Evolutionary conservation across 2,113 vertebrate genomes (phyloP).

Genomic region (Electrona antarctica): DNA sequence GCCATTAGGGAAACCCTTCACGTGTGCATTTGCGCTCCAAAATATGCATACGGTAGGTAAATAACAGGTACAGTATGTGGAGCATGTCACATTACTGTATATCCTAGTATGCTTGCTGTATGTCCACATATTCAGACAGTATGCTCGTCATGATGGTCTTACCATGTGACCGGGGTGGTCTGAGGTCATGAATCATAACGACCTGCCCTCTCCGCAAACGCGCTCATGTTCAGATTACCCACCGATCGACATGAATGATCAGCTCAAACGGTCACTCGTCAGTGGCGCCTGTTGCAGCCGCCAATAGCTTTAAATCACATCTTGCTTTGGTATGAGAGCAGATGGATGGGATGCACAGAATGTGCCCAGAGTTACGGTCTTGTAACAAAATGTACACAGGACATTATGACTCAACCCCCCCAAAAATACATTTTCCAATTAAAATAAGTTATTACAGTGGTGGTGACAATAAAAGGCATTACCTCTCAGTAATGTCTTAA

Average conservation of each 20-base stretch:
- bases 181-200: neutral
- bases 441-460: slow-evolving; percentile 44
- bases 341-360: neutral
- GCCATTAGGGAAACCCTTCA: neutral
- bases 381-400: neutral
- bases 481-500: slow-evolving; percentile 56
- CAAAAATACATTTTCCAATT: slow-evolving; percentile 36
- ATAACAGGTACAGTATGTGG: too few species aligned
- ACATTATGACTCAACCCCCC: neutral
- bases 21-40: too few species aligned
- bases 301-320: neutral
- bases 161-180: neutral
- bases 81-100: too few species aligned
- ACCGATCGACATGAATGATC: slow-evolving; percentile 1
- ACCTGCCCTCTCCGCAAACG: neutral
- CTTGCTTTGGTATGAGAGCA: neutral
- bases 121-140: too few species aligned
- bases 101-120: too few species aligned
- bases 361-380: neutral
- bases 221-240: neutral
- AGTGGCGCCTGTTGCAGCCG: neutral
- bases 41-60: too few species aligned
- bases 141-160: neutral
- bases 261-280: neutral
- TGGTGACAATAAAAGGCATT: slow-evolving; percentile 55